Conservation (phyloP, 1,140 invertebrate species). For the Cecropterus lyciades region DNA sequence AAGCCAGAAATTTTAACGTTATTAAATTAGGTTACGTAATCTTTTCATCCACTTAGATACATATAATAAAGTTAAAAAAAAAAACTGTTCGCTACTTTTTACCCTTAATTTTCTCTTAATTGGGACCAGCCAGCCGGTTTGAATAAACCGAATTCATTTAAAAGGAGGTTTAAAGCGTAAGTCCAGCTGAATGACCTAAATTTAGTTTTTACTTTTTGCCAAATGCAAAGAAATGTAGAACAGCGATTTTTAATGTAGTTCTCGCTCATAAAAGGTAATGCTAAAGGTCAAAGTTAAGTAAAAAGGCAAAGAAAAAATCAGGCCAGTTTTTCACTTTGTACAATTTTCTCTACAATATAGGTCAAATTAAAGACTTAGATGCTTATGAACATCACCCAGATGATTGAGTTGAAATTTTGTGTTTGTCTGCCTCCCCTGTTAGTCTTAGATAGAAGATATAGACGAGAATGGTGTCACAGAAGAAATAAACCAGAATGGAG, state of each 20-base stretch:
- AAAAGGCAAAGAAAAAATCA: no score
- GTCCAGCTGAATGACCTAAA: slow-evolving; percentile 28
- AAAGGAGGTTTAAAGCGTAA: slow-evolving; percentile 25
- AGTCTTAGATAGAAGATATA: no score
- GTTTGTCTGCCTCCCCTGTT: no score
- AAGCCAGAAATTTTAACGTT: neutral
- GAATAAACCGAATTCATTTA: slow-evolving; percentile 27
- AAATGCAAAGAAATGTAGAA: slow-evolving; percentile 23
- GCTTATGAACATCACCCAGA: no score
- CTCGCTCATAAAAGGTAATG: neutral
- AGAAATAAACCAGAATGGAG: no score
- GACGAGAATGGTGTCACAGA: no score
- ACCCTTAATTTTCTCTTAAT: slow-evolving; percentile 33
- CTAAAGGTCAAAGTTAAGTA: no score
- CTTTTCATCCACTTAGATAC: slow-evolving; percentile 14
- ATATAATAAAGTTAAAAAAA: slow-evolving; percentile 19
- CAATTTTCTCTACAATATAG: no score
- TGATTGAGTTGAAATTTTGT: no score
- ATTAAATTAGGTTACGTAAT: slow-evolving; percentile 16
- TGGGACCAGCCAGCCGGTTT: slow-evolving; percentile 27
- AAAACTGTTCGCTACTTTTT: slow-evolving; percentile 11
- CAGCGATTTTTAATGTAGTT: slow-evolving; percentile 17
- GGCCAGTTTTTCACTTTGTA: no score
- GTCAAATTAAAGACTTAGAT: no score
- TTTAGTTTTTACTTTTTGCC: slow-evolving; percentile 27